Percentiles rank a stretch among this genome's conserved stretches.
phyloP scores from a whole-genome alignment of 2,797 vertebrate species.

The Orestias chungarensis region DNA sequence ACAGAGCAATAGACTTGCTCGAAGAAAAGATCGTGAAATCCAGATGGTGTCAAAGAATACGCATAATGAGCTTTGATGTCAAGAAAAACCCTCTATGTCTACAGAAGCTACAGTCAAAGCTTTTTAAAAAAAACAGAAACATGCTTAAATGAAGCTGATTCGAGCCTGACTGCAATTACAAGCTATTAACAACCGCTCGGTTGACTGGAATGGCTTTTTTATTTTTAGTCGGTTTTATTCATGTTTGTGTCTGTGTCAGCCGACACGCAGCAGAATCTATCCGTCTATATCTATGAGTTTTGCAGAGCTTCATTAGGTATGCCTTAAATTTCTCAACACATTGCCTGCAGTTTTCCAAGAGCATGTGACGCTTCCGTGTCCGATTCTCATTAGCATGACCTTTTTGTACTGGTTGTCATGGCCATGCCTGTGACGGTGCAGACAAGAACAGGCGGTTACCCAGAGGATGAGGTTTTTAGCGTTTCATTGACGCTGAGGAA shows the following conservation, averaged over 20 bases:
- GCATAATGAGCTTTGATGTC: background rate
- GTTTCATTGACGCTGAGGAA: background rate
- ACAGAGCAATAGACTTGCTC: background rate
- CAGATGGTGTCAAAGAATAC: background rate
- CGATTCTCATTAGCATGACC: conserved; percentile 42
- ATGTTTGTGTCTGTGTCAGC: conserved; percentile 60
- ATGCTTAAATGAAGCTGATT: conserved; percentile 59
- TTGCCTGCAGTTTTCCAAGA: conserved; percentile 36
- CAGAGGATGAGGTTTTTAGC: background rate
- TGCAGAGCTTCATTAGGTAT: conserved; percentile 53
- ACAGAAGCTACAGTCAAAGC: background rate
- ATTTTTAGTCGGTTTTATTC: conserved; percentile 46
- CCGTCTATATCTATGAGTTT: conserved; percentile 48
- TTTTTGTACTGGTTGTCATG: conserved; percentile 28
- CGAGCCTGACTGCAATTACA: conserved; percentile 35
- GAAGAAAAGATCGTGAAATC: background rate
- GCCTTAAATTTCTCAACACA: conserved; percentile 50
- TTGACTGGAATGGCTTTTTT: conserved; percentile 13
- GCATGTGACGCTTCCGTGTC: conserved; percentile 30
- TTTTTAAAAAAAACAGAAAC: conserved; percentile 4
- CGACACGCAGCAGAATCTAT: conserved; percentile 55
- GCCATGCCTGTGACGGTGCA: background rate
- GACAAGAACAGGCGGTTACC: background rate
- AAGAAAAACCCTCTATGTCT: background rate
- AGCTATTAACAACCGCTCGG: conserved; percentile 57